Evolutionary conservation across 1,140 invertebrate species (phyloP).

Genomic region (Eupeodes corollae): DNA sequence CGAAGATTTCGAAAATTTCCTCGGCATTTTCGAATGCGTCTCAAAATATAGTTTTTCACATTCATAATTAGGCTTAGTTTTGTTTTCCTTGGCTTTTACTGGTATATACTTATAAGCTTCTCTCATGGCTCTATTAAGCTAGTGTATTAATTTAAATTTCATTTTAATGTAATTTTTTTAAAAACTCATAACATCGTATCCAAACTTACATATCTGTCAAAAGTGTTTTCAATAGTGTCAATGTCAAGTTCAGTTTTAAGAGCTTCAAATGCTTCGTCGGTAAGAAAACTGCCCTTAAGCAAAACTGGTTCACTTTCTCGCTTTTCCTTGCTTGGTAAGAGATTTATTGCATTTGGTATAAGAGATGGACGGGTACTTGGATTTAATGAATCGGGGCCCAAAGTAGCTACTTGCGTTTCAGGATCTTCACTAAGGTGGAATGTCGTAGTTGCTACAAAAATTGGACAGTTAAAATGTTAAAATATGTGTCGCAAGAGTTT

Average conservation of each 20-base stretch:
- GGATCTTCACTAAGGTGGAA: constrained; percentile 34
- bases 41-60: constrained; percentile 4
- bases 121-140: constrained; percentile 27
- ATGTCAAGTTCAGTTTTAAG: constrained; percentile 29
- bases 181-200: background rate
- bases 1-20: constrained; percentile 48
- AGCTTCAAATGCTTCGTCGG: constrained; percentile 31
- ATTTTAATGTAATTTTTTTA: background rate
- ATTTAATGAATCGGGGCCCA: constrained; percentile 34
- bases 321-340: constrained; percentile 25
- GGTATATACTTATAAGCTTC: constrained; percentile 33
- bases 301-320: constrained; percentile 22
- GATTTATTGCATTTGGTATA: constrained; percentile 23
- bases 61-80: background rate
- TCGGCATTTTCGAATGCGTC: constrained; percentile 36
- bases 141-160: background rate
- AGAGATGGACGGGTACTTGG: constrained; percentile 32
- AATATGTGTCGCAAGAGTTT: background rate
- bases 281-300: constrained; percentile 30
- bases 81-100: constrained; percentile 10
- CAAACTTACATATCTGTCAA: constrained; percentile 29
- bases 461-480: too few species aligned
- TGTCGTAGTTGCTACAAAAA: constrained; percentile 24
- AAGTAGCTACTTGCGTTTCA: constrained; percentile 32
- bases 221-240: constrained; percentile 32